Evolutionary conservation across 2,797 vertebrate genomes (phyloP), one percentile per base, ranked within the genome.

Genomic region (Scarus forsteni): DNA sequence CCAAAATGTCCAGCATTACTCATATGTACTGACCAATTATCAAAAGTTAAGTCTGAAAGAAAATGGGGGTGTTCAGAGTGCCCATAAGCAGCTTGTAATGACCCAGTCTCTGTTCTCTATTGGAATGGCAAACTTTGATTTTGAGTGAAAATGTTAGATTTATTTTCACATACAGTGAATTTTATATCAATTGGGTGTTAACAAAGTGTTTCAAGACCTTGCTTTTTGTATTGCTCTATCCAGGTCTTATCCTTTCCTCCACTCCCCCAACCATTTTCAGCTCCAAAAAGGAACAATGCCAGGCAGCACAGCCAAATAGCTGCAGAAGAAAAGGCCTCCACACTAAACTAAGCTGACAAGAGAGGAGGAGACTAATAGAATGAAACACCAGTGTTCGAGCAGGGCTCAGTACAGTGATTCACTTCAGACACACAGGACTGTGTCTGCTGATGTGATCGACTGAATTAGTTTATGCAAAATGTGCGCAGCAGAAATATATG

Each of bases 331-430:
- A 83, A 79, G 86, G 76, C 76, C 79, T 89, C 75, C 73, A 60
- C 79, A 66, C 79, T 89, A 88, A 89, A 62, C 70, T 80, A 78
- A 87, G 84, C 77, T 84, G 85, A 90, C 89, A 91, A 66, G 70
- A 79, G 86, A 85, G 81, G 75, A 87, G 84, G 74, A 81, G 73
- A 75, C 75, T 79, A 82, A 85, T 79, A 82, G 77, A 84, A 85
- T 77, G 80, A 75, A 89, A 85, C 73, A 78, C 77, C 59, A 78
- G 75, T 60, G 83, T 60, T 73, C 60, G 48, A 78, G 70, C 67
- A 60, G 38, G 82, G 70, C 77, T 63, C 61, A 67, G 66, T 76
- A 83, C 75, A 84, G 80, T 85, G 69, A 58, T 69, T 65, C 59
- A 76, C 77, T 80, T 64, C 73, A 72, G 64, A 74, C 65, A 71